phyloP scores from a whole-genome alignment of 2,888 invertebrate species.

The Callyntrura guangdongensis region DNA sequence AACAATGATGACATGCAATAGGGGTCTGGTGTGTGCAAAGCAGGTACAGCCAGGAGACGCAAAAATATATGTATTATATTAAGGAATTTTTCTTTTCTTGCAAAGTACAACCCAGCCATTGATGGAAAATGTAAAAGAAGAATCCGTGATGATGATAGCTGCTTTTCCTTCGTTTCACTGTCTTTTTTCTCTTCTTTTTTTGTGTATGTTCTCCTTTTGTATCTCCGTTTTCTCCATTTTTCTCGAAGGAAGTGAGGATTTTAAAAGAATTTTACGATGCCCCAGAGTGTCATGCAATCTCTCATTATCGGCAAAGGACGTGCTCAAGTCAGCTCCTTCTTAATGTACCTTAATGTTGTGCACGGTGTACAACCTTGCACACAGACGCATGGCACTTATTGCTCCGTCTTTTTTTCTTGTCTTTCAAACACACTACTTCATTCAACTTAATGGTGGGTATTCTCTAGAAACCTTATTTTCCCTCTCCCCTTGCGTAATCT shows the following conservation, averaged over 20 bases:
- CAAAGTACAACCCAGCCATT: background rate
- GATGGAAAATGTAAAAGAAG: conserved; percentile 42
- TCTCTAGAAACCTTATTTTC: conserved; percentile 61
- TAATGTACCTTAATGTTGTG: conserved; percentile 76
- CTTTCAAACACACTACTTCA: conserved; percentile 66
- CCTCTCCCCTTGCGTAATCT: conserved; percentile 63
- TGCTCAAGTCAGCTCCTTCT: conserved; percentile 79
- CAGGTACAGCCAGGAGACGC: too few relatives aligned
- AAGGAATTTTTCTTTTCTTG: background rate
- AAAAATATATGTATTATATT: too few relatives aligned
- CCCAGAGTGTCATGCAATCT: conserved; percentile 84
- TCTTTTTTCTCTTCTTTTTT: background rate
- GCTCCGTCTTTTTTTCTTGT: conserved; percentile 62
- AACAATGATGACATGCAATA: background rate
- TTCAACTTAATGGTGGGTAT: conserved; percentile 72
- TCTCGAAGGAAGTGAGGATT: conserved; percentile 61
- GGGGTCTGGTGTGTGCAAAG: too few relatives aligned
- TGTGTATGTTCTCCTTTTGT: background rate
- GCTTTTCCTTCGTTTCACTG: conserved; percentile 15
- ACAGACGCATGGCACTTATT: conserved; percentile 75
- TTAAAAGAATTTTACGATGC: conserved; percentile 83
- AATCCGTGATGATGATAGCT: background rate
- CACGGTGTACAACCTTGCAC: conserved; percentile 3
- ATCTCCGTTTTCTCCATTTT: conserved; percentile 9
- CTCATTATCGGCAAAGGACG: conserved; percentile 84